phyloP scores from a whole-genome alignment of 1,140 invertebrate genomes.

The Anthonomus grandis region DNA sequence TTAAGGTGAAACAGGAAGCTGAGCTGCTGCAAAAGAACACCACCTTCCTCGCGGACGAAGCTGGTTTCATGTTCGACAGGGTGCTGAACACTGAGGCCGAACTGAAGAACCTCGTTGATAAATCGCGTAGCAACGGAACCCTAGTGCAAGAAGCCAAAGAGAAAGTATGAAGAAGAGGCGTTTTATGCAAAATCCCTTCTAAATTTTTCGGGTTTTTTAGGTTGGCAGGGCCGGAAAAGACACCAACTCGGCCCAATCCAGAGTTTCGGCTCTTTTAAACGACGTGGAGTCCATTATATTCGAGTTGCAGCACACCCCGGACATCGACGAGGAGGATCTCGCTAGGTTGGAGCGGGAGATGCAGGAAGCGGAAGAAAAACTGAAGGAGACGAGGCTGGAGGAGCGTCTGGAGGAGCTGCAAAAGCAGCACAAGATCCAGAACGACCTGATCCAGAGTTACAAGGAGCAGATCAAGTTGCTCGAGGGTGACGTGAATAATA shows the following conservation, averaged over 20 bases:
- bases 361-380: conserved; percentile 66
- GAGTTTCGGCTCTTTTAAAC: conserved; percentile 75
- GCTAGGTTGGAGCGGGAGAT: conserved; percentile 73
- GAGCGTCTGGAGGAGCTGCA: conserved; percentile 68
- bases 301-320: conserved; percentile 72
- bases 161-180: conserved; percentile 49
- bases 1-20: conserved; percentile 71
- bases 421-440: conserved; percentile 71
- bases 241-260: conserved; percentile 71
- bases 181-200: neutral
- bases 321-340: conserved; percentile 69
- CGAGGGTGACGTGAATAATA: conserved; percentile 78
- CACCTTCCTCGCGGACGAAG: conserved; percentile 65
- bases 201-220: conserved; percentile 53
- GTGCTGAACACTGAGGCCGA: conserved; percentile 69
- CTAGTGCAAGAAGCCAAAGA: conserved; percentile 69
- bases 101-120: conserved; percentile 67
- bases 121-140: conserved; percentile 69
- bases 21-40: conserved; percentile 73
- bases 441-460: conserved; percentile 77
- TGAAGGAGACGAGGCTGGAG: conserved; percentile 72
- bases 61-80: conserved; percentile 64
- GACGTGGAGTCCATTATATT: conserved; percentile 77
- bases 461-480: conserved; percentile 75
- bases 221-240: conserved; percentile 87